phyloP scores from a whole-genome alignment of 2,888 invertebrate genomes.

The Cacoxenus indagator region DNA sequence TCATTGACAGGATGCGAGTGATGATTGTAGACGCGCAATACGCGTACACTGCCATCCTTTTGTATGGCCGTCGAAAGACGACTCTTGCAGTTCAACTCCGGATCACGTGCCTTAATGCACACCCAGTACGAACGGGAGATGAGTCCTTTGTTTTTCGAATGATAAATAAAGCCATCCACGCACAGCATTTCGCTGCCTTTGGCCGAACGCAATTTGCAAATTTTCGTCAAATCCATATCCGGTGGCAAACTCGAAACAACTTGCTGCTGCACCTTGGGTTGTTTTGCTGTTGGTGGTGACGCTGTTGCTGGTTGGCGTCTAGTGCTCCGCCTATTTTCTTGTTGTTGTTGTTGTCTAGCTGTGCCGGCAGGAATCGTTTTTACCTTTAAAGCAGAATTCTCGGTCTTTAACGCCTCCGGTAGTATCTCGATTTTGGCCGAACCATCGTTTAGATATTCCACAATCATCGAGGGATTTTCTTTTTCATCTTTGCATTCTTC shows the following conservation, averaged over 20 bases:
- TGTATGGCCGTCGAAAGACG: slow-evolving; percentile 60
- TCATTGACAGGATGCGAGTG: slow-evolving; percentile 59
- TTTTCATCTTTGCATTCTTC: neutral
- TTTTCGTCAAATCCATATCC: slow-evolving; percentile 58
- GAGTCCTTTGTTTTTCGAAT: slow-evolving; percentile 57
- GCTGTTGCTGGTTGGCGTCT: neutral
- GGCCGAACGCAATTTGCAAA: slow-evolving; percentile 63
- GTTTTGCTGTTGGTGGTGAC: neutral
- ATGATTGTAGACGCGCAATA: slow-evolving; percentile 56
- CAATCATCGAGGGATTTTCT: slow-evolving; percentile 44
- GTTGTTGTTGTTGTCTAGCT: neutral
- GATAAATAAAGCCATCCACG: slow-evolving; percentile 64
- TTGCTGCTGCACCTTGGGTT: neutral
- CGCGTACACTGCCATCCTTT: slow-evolving; percentile 55
- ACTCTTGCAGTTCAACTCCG: slow-evolving; percentile 58
- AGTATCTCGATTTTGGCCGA: slow-evolving; percentile 52
- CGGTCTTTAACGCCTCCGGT: slow-evolving; percentile 33
- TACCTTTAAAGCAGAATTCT: neutral
- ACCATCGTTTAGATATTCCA: slow-evolving; percentile 52
- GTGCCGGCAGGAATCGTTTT: neutral
- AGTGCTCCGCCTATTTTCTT: neutral
- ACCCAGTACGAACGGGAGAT: slow-evolving; percentile 64
- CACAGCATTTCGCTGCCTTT: slow-evolving; percentile 65
- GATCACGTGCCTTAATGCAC: slow-evolving; percentile 63
- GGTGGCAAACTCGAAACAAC: neutral